A percentile compares a stretch with the other conserved stretches of the same genome.
These are phyloP conservation scores for Acomys russatus DNA, from an alignment of 2,797 vertebrate species.

Conservation along the genomic window DNA sequence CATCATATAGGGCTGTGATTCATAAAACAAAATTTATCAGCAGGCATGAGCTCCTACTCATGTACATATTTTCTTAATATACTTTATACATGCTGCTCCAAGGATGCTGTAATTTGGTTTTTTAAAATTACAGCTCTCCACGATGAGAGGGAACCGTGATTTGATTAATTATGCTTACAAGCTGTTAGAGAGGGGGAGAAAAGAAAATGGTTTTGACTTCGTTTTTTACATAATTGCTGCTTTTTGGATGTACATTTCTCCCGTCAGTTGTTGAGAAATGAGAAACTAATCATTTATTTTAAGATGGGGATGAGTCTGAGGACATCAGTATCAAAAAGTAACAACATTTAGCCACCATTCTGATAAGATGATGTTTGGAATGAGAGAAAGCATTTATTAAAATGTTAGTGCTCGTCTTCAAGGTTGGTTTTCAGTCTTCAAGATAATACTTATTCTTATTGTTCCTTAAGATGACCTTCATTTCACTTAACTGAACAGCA, in stretches of 20 bases:
- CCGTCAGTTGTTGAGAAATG: constrained; percentile 82
- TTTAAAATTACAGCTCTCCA: constrained; percentile 86
- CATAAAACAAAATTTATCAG: constrained; percentile 81
- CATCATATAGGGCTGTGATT: constrained; percentile 53
- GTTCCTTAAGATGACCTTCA: constrained; percentile 59
- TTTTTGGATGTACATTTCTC: constrained; percentile 84
- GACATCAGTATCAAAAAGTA: constrained; percentile 84
- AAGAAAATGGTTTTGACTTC: constrained; percentile 85
- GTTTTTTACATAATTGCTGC: constrained; percentile 88
- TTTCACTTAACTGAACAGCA: constrained; percentile 56
- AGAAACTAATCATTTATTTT: constrained; percentile 86
- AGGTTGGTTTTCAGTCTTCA: constrained; percentile 8
- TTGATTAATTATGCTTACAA: constrained; percentile 90
- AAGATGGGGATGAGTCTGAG: constrained; percentile 85
- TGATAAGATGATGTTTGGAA: constrained; percentile 76
- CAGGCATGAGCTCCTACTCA: constrained; percentile 80
- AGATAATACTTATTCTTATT: constrained; percentile 69
- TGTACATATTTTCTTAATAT: constrained; percentile 77
- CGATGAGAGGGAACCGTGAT: constrained; percentile 85
- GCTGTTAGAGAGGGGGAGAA: constrained; percentile 79
- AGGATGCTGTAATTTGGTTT: constrained; percentile 87
- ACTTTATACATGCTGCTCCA: constrained; percentile 75
- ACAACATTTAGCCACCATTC: constrained; percentile 80
- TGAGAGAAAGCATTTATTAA: constrained; percentile 72
- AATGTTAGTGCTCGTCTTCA: background rate